Evolutionary conservation across 2,113 vertebrate genomes (phyloP).

Genomic region (Irena cyanogastra): DNA sequence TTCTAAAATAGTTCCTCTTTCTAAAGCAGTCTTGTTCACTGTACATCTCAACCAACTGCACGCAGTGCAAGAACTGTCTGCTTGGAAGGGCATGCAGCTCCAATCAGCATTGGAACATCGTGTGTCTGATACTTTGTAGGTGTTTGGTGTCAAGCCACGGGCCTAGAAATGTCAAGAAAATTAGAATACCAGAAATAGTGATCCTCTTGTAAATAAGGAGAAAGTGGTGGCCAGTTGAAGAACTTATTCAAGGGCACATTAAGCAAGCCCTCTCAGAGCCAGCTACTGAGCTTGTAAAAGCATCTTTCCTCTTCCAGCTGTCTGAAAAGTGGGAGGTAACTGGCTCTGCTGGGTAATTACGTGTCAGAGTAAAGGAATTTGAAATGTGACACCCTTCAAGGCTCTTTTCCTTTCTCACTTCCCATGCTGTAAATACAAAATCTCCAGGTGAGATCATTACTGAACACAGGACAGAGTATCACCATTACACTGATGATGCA

Average conservation of each 20-base stretch:
- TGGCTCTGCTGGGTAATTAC: neutral
- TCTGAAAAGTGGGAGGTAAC: neutral
- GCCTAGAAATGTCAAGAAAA: neutral
- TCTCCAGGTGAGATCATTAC: neutral
- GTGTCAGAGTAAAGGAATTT: neutral
- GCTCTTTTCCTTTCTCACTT: neutral
- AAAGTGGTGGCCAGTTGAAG: neutral
- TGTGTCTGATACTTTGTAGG: neutral
- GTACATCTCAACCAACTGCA: neutral
- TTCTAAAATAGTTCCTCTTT: neutral
- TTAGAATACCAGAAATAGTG: neutral
- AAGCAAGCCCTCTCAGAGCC: neutral
- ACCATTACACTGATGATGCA: neutral
- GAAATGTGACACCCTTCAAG: neutral
- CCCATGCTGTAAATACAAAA: neutral
- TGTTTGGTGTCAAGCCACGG: neutral
- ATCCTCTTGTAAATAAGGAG: neutral
- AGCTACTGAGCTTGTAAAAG: neutral
- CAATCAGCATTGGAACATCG: rapidly evolving
- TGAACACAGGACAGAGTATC: neutral
- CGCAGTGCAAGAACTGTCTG: neutral
- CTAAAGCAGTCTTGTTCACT: neutral
- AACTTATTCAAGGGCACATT: neutral
- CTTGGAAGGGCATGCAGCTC: neutral
- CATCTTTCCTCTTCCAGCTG: neutral